Evolutionary conservation across 2,797 vertebrate genomes (phyloP).

Genomic region (Geotrypetes seraphini): DNA sequence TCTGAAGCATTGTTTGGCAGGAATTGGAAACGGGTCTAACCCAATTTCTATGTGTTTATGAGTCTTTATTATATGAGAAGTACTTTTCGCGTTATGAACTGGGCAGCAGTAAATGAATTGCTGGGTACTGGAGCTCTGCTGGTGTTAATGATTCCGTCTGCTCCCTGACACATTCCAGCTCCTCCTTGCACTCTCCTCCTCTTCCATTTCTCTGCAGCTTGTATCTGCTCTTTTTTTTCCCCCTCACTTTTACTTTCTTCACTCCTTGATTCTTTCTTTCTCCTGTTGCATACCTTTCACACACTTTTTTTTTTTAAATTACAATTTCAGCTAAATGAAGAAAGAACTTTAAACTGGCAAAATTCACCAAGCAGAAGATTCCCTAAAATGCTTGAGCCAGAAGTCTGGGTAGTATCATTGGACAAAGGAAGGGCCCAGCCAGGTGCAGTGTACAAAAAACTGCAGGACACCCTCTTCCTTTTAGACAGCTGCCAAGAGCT

Average conservation of each 20-base stretch:
- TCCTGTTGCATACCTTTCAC: neutral
- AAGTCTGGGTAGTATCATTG: too few relatives aligned
- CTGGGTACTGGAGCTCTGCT: conserved; percentile 77
- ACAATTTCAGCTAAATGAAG: too few relatives aligned
- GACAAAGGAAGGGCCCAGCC: too few relatives aligned
- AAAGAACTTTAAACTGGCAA: too few relatives aligned
- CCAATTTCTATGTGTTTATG: conserved; percentile 95
- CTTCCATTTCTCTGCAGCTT: conserved; percentile 17
- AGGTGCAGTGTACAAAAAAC: too few relatives aligned
- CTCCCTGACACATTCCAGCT: conserved; percentile 7
- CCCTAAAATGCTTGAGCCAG: too few relatives aligned
- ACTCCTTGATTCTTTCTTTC: neutral
- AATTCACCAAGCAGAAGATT: too few relatives aligned
- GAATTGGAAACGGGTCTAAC: conserved; percentile 88
- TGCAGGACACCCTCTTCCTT: too few relatives aligned
- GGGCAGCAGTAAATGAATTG: conserved; percentile 97
- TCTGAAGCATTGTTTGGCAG: conserved; percentile 88
- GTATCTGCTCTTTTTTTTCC: conserved; percentile 1
- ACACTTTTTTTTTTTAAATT: too few relatives aligned
- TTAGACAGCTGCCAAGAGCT: too few relatives aligned
- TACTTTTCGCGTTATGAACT: conserved; percentile 95
- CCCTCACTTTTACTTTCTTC: neutral
- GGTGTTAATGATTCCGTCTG: conserved; percentile 76
- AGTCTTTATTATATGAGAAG: conserved; percentile 95
- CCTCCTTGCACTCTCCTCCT: conserved; percentile 24